phyloP scores from a whole-genome alignment of 2,113 vertebrate species.

The Genyomyrus donnyi region DNA sequence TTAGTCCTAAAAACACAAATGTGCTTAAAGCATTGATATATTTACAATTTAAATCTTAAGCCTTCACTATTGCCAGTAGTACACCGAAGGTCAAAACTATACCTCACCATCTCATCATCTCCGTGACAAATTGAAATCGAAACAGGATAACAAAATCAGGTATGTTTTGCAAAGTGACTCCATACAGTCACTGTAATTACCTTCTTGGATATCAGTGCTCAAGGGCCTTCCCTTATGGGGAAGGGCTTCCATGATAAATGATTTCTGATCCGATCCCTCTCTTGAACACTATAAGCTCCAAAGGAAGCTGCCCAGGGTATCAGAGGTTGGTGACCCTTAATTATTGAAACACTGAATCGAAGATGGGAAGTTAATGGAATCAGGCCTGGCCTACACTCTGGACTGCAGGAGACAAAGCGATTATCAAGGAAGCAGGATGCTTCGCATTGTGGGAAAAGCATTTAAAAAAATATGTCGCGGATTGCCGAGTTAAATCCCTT shows the following conservation, averaged over 20 bases:
- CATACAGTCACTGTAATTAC: conserved; percentile 24
- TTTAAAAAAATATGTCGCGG: not conserved
- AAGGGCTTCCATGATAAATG: conserved; percentile 25
- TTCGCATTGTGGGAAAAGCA: not conserved
- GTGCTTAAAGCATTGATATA: conserved; percentile 22
- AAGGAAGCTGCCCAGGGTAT: not conserved
- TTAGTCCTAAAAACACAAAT: not conserved
- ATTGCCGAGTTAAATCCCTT: not conserved
- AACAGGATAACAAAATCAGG: not conserved
- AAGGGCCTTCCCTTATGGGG: conserved; percentile 16
- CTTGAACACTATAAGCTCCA: conserved; percentile 5
- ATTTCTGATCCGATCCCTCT: conserved; percentile 19
- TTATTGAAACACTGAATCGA: conserved; percentile 18
- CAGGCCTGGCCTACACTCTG: not conserved
- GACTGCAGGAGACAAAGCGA: not conserved
- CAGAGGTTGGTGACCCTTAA: not conserved
- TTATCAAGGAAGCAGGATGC: not conserved
- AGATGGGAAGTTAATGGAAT: conserved; percentile 14
- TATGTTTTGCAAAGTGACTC: not conserved
- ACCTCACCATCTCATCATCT: not conserved
- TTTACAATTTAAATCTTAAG: conserved; percentile 30
- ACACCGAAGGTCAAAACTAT: not conserved
- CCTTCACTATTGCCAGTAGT: not conserved
- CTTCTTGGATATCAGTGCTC: conserved; percentile 27
- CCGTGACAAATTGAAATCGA: not conserved